Evolutionary conservation across 2,113 vertebrate species (phyloP).

Genomic region (Oostethus manadensis): DNA sequence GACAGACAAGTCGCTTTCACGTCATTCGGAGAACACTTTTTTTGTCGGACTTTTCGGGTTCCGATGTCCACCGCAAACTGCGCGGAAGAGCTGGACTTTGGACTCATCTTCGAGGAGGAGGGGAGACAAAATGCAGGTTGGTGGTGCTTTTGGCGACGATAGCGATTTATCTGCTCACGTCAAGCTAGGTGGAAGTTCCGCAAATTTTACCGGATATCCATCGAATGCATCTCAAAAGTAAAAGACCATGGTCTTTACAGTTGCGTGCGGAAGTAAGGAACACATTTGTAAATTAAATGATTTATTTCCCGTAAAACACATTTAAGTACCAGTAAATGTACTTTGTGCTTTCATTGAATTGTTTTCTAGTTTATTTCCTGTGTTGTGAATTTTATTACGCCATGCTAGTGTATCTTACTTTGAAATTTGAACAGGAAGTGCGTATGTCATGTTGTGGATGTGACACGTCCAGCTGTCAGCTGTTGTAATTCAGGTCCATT

Average conservation of each 20-base stretch:
- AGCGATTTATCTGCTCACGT: neutral
- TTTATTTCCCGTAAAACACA: neutral
- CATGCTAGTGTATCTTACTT: too few relatives aligned
- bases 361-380: too few relatives aligned
- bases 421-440: conserved; percentile 18
- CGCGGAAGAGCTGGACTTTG: conserved; percentile 89
- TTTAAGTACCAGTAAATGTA: neutral
- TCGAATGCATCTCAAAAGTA: neutral
- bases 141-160: conserved; percentile 17
- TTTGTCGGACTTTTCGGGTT: conserved; percentile 33
- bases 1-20: conserved; percentile 37
- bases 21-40: neutral
- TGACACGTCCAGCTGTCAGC: conserved; percentile 45
- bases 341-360: neutral
- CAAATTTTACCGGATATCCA: neutral
- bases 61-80: conserved; percentile 83
- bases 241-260: neutral
- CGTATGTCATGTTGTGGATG: neutral
- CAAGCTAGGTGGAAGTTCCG: neutral
- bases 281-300: neutral
- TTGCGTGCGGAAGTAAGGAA: neutral
- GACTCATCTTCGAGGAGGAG: conserved; percentile 87
- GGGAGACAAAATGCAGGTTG: conserved; percentile 74
- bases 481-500: conserved; percentile 19
- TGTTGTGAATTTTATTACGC: too few relatives aligned